Base-by-base conservation (phyloP, 2,888 invertebrate genomes). In the Deilephila elpenor region DNA sequence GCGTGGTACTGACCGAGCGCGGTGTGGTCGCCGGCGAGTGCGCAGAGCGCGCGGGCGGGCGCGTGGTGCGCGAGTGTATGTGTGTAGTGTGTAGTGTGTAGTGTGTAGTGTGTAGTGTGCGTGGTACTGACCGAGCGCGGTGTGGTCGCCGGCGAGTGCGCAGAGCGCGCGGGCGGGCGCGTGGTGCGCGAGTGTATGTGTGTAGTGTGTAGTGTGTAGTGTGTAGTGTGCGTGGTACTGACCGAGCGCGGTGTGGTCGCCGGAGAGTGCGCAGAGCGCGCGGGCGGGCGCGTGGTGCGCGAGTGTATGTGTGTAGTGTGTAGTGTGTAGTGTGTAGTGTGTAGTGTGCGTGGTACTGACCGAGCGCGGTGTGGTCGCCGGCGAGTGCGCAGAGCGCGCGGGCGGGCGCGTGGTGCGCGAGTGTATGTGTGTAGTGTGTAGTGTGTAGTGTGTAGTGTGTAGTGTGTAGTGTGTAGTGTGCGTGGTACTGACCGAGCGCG, bases 211-310 rank as follows among this genome's bases (percentile, higher is more conserved):
- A n/a, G n/a, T n/a, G n/a, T n/a, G n/a, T n/a, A n/a, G n/a, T n/a
- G 5, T 5, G 29, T 25, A 5, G 44, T 59, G 61, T n/a, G n/a
- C 20, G 59, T 77, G n/a, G n/a, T 61, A 83, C 87, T 79, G 53
- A 91, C 93, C 91, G 34, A 91, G 81, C 11, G 91, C 91, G 78
- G 83, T 89, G 78, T 81, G 81, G 78, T 93, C 92, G 76, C 86
- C 90, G 73, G 84, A 76, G 83, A 95, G 89, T 74, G 91, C 89
- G 84, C 91, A 91, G 60, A 88, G 83, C 4, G 92, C 91, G 75
- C 88, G 32, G 32, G 32, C 32, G 32, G 32, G 32, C 32, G 85
- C 64, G 82, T 84, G 78, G 76, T 78, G 82, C 72, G 88, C 88
- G 60, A n/a, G n/a, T n/a, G n/a, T n/a, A n/a, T n/a, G n/a, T n/a